phyloP scores from a whole-genome alignment of 2,888 invertebrate species.

The Acanthacorydalis orientalis region DNA sequence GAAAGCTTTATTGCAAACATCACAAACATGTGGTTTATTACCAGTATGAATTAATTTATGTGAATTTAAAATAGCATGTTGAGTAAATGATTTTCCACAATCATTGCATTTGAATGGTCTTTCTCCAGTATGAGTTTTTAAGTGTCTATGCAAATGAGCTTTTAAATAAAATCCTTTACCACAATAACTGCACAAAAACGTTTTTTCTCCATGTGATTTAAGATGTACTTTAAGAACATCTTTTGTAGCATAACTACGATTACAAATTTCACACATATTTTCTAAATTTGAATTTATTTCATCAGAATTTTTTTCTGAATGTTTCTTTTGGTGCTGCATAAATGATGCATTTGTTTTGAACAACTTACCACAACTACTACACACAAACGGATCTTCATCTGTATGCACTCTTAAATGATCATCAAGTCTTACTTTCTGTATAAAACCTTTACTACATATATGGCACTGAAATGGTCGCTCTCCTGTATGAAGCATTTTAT shows the following conservation, averaged over 20 bases:
- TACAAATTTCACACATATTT: too few relatives aligned
- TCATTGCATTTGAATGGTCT: conserved; percentile 14
- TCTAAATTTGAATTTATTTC: too few relatives aligned
- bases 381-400: conserved; percentile 15
- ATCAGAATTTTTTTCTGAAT: background rate
- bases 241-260: too few relatives aligned
- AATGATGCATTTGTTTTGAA: background rate
- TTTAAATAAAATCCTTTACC: conserved; percentile 18
- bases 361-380: background rate
- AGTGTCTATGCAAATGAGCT: conserved; percentile 17
- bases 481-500: conserved; percentile 5
- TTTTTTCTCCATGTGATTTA: conserved; percentile 16
- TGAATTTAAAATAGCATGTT: conserved; percentile 16
- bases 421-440: background rate
- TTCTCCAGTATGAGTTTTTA: conserved; percentile 15
- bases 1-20: conserved; percentile 9
- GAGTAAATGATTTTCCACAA: conserved; percentile 19
- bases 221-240: conserved; percentile 5
- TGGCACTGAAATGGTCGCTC: conserved; percentile 8
- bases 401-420: conserved; percentile 12
- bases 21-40: conserved; percentile 14
- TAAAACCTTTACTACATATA: background rate
- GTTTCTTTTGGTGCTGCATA: background rate
- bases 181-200: conserved; percentile 14
- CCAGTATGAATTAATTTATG: conserved; percentile 20